A percentile compares a stretch with the other conserved stretches of the same genome.
Evolutionary conservation across 2,113 vertebrate species (phyloP).

Genomic region (Tretioscincus oriximinensis): DNA sequence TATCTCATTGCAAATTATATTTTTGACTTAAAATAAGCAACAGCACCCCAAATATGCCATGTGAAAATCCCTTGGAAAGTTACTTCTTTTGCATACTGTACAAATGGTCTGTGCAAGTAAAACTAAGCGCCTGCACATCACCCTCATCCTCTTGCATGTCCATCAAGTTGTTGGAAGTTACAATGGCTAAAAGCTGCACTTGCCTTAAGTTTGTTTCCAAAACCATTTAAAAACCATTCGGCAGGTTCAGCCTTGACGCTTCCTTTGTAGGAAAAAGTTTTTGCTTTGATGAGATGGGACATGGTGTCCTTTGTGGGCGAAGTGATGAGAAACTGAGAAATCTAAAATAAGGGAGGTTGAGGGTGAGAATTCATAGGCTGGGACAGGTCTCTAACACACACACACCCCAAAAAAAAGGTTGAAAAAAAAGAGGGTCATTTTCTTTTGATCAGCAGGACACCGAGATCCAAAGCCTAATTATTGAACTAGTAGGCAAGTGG

Average conservation of each 20-base stretch:
- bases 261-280: background rate
- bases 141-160: too few species aligned
- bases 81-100: background rate
- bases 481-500: background rate
- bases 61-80: background rate
- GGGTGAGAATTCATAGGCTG: background rate
- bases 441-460: background rate
- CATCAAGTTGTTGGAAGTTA: too few species aligned
- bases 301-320: conserved; percentile 11
- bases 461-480: background rate
- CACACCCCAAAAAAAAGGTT: background rate
- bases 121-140: background rate
- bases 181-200: background rate
- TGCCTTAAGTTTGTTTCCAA: background rate
- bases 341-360: conserved; percentile 15
- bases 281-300: background rate
- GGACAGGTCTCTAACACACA: background rate
- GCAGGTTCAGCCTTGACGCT: background rate
- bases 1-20: background rate
- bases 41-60: background rate
- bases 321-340: background rate
- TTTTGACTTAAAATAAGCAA: too few species aligned
- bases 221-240: background rate
- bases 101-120: background rate
- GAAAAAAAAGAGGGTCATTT: background rate